Base-by-base conservation (phyloP, 2,113 vertebrate genomes). In the Poecilia latipinna region DNA sequence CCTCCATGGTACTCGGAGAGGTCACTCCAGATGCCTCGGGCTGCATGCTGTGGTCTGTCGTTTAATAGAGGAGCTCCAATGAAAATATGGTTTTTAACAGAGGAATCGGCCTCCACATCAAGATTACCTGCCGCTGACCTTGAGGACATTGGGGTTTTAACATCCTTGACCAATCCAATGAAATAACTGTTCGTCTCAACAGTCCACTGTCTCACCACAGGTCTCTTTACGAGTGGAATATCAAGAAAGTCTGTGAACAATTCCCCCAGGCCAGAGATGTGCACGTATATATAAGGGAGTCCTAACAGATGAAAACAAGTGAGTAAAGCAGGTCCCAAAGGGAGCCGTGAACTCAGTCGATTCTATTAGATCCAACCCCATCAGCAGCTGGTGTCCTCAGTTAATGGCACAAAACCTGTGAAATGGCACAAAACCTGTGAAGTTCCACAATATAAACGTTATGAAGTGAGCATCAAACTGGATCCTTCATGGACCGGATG, bases 251-350 rank as follows among this genome's bases (percentile, higher is more conserved):
- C 28, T 68, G 19, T 32, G 78, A 90, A 72, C 57, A 88, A 72
- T 51, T 76, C 77, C 77, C 75, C 13, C 65, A n/a, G 76, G 81
- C 83, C 67, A 15, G 17, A 3, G 72, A 67, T 67, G 65, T 67
- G 78, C 83, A 83, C 80, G 86, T 86, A 88, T 72, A 90, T 75
- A 90, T 92, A 85, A 87, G 71, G 35, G 65, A 79, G 78, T 80
- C 82, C 73, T 82, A 86, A 86, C 71, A 78, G 72, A 82, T 61
- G 73, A 84, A 90, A 91, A 80, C 86, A 90, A 90, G 78, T 87
- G 89, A 89, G 88, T 90, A 73, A 91, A 90, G 72, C 87, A 60
- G 67, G 22, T 65, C 72, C 84, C 77, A 12, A 66, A 80, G 78
- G 80, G 74, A 82, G 84, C 78, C 69, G 65, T 74, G 78, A 79